Evolutionary conservation across 64 coral and sea anemone genomes (phyloP).

Genomic region (Actinia tenebrosa): DNA sequence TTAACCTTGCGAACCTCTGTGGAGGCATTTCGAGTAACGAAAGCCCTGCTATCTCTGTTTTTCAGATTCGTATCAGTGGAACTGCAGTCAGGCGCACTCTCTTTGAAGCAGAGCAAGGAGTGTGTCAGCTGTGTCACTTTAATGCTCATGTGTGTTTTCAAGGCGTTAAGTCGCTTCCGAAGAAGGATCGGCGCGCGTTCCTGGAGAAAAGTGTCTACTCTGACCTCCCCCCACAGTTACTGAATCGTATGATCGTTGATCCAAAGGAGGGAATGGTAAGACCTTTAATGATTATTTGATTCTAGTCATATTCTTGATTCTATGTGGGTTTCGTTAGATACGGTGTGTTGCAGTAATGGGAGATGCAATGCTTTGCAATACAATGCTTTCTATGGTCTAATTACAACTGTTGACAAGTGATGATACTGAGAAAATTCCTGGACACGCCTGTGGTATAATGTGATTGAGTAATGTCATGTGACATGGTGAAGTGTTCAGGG

Average conservation of each 20-base stretch:
- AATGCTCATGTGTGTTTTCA: conserved; percentile 81
- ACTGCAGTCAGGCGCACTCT: conserved; percentile 53
- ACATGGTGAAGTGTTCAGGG: too few relatives aligned
- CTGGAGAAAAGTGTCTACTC: conserved; percentile 59
- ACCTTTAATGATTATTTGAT: neutral
- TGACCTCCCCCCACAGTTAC: conserved; percentile 37
- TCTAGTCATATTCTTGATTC: too few relatives aligned
- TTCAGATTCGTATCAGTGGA: conserved; percentile 81
- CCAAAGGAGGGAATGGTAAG: conserved; percentile 92
- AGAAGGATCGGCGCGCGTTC: conserved; percentile 61
- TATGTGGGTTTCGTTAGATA: too few relatives aligned
- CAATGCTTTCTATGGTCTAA: too few relatives aligned
- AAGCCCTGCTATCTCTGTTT: neutral
- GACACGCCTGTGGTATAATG: too few relatives aligned
- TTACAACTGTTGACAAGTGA: too few relatives aligned
- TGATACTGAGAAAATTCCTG: too few relatives aligned
- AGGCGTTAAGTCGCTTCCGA: conserved; percentile 40
- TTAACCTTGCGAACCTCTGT: too few relatives aligned
- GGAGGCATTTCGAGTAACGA: too few relatives aligned
- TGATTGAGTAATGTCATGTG: too few relatives aligned
- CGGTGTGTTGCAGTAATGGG: too few relatives aligned
- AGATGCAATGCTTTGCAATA: too few relatives aligned
- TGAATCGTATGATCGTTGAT: conserved; percentile 87
- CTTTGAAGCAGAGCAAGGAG: conserved; percentile 79
- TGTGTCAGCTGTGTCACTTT: conserved; percentile 79